Percentiles rank a stretch among this genome's conserved stretches.
phyloP scores from a whole-genome alignment of 2,888 invertebrate species.

The Eupithecia tripunctaria region DNA sequence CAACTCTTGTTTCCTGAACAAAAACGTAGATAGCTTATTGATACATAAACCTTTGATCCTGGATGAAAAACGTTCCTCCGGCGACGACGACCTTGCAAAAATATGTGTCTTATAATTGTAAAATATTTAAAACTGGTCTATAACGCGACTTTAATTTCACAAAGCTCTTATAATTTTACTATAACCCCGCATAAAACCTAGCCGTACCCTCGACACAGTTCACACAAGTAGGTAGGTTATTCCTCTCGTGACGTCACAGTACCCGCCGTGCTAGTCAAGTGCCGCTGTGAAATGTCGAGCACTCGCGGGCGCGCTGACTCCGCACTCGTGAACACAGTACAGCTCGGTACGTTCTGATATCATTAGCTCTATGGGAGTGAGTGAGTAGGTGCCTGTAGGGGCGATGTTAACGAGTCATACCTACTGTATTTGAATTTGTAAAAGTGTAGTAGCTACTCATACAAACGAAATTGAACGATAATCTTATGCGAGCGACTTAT shows the following conservation, averaged over 20 bases:
- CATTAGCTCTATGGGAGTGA: not conserved
- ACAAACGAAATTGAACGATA: no score
- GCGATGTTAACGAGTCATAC: not conserved
- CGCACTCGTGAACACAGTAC: constrained; percentile 23
- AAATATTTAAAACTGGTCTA: not conserved
- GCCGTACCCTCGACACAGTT: constrained; percentile 14
- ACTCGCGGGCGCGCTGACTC: constrained; percentile 24
- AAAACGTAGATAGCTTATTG: not conserved
- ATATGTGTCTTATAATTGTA: not conserved
- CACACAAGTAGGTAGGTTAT: constrained; percentile 3
- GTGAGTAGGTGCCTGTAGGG: not conserved
- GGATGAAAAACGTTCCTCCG: not conserved
- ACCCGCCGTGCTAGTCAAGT: not conserved
- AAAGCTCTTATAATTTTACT: not conserved
- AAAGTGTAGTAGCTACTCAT: no score
- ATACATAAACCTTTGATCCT: not conserved
- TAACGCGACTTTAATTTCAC: not conserved
- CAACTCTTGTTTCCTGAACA: not conserved
- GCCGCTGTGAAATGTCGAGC: constrained; percentile 4
- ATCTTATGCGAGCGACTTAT: no score
- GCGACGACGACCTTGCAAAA: not conserved
- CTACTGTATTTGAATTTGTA: not conserved
- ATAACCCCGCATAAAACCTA: not conserved
- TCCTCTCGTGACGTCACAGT: constrained; percentile 6
- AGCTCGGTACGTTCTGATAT: constrained; percentile 12